These are phyloP conservation scores for Mus pahari DNA, from an alignment of 2,113 vertebrate genomes.

Conservation along the genomic window DNA sequence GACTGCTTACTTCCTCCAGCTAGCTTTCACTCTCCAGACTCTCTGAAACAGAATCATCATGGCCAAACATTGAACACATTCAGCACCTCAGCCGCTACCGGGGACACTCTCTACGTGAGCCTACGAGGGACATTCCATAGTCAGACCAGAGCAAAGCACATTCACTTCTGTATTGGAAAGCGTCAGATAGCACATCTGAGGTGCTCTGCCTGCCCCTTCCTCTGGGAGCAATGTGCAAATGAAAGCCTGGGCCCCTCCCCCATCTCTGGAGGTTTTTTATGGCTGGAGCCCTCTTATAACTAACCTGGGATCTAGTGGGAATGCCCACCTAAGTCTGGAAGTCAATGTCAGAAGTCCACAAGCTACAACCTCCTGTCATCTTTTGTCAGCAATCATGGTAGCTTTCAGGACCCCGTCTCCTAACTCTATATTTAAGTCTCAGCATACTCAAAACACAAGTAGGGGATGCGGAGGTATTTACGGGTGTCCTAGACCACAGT, in stretches of 20 bases:
- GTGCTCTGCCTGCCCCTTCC: not conserved
- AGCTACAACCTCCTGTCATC: not conserved
- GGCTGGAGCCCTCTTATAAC: not conserved
- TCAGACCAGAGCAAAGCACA: not conserved
- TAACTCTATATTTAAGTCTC: not conserved
- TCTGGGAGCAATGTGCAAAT: not conserved
- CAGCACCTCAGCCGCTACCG: not conserved
- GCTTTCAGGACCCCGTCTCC: not conserved
- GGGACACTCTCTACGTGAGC: not conserved
- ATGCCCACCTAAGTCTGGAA: not conserved
- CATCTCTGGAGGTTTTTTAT: not conserved
- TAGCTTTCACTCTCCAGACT: not conserved
- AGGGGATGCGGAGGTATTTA: not conserved
- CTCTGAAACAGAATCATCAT: not conserved
- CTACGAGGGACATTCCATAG: not conserved
- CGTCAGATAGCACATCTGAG: rapidly evolving
- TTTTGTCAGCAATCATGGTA: not conserved
- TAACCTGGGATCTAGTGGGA: not conserved
- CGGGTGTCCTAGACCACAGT: not conserved
- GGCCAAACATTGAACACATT: not conserved
- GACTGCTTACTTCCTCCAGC: not conserved
- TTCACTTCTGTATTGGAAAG: too few relatives aligned
- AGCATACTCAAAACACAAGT: not conserved
- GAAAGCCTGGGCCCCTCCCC: not conserved
- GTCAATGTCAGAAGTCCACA: not conserved